Base-by-base conservation (phyloP, 2,797 vertebrate species). In the Coracias cyanogaster region DNA sequence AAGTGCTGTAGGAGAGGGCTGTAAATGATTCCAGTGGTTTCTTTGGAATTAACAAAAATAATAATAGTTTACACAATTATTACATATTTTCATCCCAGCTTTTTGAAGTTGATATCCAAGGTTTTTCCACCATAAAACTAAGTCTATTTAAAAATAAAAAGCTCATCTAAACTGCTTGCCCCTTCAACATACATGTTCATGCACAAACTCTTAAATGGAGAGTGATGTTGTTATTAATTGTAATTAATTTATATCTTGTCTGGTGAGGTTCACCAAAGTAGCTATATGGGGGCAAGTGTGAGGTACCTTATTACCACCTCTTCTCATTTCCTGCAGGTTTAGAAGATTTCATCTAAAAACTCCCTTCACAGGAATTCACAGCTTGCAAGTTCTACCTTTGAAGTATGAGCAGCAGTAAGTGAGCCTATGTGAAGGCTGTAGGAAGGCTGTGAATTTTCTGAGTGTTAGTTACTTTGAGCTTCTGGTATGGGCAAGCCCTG, bases 111-210 rank as follows among this genome's bases (percentile, higher is more conserved):
- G 48, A 6, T 76, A 55, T 55, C 46, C 51, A 58, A 39, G 26
- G 54, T 82, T 87, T 15, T 77, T 69, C 24, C n/a, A 37, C 12
- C 5, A 16, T 37, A 70, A 86, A 87, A 58, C 12, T 46, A 29
- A 41, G 13, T 91, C 31, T 48, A 35, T 20, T 48, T 76, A 24
- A 45, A 85, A 67, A 19, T 46, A 49, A 76, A 71, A 66, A 39
- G 12, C 3, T 43, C 20, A 24, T n/a, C 5, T 61, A 58, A 86
- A 29, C 18, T 14, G 65, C 16, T 67, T 46, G 7, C 7, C 43
- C 18, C 18, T 65, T 79, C 29, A 80, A 29, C 58, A 4, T 11
- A 10, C 1, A 6, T 0, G 1, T 37, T 61, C 4, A 7, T 25
- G 28, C 31, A 39, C 17, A 46, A 7, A n/a, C 85, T 3, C 22